These are phyloP conservation scores for Diabrotica undecimpunctata DNA, from an alignment of 1,140 invertebrate species.

Conservation along the genomic window DNA sequence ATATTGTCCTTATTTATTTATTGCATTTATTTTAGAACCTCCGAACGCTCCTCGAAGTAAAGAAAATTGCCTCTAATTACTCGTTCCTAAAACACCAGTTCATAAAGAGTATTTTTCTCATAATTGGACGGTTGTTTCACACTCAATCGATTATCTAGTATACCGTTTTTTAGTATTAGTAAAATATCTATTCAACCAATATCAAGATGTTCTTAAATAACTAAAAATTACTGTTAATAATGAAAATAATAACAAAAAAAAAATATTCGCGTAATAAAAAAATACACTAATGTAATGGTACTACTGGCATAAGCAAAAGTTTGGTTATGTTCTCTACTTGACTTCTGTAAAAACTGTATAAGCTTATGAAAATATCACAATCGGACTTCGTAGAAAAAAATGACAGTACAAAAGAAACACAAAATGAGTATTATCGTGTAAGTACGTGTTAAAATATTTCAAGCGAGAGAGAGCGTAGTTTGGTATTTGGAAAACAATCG, in stretches of 20 bases:
- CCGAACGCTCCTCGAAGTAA: too few species aligned
- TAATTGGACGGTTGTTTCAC: background rate
- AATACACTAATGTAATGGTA: slow-evolving; percentile 36
- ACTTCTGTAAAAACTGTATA: slow-evolving; percentile 27
- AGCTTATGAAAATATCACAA: slow-evolving; percentile 28
- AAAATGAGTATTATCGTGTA: slow-evolving; percentile 24
- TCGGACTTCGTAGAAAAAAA: slow-evolving; percentile 20
- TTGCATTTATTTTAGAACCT: too few species aligned
- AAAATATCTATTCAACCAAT: slow-evolving; percentile 6
- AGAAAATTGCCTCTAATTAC: slow-evolving; percentile 7
- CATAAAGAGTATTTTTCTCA: slow-evolving; percentile 11
- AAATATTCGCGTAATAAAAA: slow-evolving; percentile 19
- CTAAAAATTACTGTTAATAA: slow-evolving; percentile 1
- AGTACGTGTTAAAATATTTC: slow-evolving; percentile 21
- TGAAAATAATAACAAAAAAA: slow-evolving; percentile 14
- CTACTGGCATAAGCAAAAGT: slow-evolving; percentile 42
- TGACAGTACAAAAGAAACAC: slow-evolving; percentile 18
- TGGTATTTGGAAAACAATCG: slow-evolving; percentile 7
- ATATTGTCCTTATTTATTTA: too few species aligned
- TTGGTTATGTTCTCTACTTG: slow-evolving; percentile 38
- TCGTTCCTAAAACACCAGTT: slow-evolving; percentile 28
- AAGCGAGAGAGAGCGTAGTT: slow-evolving; percentile 17
- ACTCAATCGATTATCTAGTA: background rate
- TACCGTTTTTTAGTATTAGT: background rate
- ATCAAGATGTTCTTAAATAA: slow-evolving; percentile 8